These are phyloP conservation scores for Dromococcyx pavoninus DNA, from an alignment of 2,797 vertebrate genomes.

Conservation along the genomic window DNA sequence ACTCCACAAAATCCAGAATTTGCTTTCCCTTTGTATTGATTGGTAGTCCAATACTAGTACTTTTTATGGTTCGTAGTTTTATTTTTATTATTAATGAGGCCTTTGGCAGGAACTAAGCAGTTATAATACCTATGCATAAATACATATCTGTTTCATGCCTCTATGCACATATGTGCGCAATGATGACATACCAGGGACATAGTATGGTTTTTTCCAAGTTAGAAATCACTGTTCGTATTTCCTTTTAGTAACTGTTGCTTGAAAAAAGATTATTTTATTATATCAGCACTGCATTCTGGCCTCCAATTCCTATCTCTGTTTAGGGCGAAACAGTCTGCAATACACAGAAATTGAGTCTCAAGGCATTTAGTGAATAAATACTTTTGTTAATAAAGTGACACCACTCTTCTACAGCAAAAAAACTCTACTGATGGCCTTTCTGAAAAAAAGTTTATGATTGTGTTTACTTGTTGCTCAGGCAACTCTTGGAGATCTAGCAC, in stretches of 20 bases:
- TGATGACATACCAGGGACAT: neutral
- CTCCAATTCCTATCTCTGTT: neutral
- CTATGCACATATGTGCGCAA: neutral
- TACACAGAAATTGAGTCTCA: neutral
- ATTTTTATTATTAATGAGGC: neutral
- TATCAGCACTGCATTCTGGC: neutral
- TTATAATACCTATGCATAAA: neutral
- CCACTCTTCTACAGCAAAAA: neutral
- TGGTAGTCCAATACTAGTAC: neutral
- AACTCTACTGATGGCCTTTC: neutral
- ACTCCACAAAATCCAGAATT: neutral
- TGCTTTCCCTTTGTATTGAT: neutral
- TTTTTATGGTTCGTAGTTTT: neutral
- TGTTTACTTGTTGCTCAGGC: slow-evolving; percentile 5
- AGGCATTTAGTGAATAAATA: neutral
- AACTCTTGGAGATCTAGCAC: neutral
- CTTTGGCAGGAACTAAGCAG: neutral
- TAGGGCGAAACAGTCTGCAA: neutral
- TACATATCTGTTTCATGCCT: neutral
- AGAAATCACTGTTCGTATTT: neutral
- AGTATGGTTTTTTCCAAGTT: neutral
- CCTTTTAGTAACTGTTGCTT: neutral
- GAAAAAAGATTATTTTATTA: neutral
- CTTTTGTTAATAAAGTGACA: neutral
- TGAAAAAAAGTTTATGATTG: neutral